Base-by-base conservation (phyloP, 2,888 invertebrate genomes). In the Yponomeuta evonymella region DNA sequence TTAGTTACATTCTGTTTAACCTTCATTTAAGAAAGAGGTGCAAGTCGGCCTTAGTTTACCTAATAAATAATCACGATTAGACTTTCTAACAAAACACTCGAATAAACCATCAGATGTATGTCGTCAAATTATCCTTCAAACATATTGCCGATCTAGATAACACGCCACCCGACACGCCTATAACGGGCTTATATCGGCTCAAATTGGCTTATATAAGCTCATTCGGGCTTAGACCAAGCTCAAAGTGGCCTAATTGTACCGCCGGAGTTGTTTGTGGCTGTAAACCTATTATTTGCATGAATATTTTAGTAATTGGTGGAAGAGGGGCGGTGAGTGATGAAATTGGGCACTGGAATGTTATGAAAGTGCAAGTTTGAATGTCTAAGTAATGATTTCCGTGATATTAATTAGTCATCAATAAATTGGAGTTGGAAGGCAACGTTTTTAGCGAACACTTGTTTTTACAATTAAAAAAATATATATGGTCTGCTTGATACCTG, bases 81-180 rank as follows among this genome's bases (percentile, higher is more conserved):
- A 58, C 51, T 58, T 58, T 9, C 4, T 58, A 58, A 43, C 15
- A 15, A 12, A 58, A 12, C 12, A 8, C 10, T 2, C 51, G 10
- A 29, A 23, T 23, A 29, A 64, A 6, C 29, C 33, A 12, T 12
- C 65, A 12, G 6, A 65, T 15, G 1, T 65, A 48, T 48, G n/a
- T 66, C n/a, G 30, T 58, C 29, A 51, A 71, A 30, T 48, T 51
- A 71, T 72, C 72, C 70, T 70, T 73, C 73, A 36, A 72, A 75
- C 79, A 80, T 79, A 79, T 79, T 79, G 81, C 68, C 71, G 74
- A 79, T 79, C 79, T 70, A 76, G 79, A 81, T 81, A 79, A 68
- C 64, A 15, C 72, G 74, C 72, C 76, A 75, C 33, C 62, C 43
- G 51, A 33, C 68, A 33, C 63, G 70, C 62, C 48, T 30, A 2